Evolutionary conservation across 2,797 vertebrate genomes (phyloP).

Genomic region (Diceros bicornis): DNA sequence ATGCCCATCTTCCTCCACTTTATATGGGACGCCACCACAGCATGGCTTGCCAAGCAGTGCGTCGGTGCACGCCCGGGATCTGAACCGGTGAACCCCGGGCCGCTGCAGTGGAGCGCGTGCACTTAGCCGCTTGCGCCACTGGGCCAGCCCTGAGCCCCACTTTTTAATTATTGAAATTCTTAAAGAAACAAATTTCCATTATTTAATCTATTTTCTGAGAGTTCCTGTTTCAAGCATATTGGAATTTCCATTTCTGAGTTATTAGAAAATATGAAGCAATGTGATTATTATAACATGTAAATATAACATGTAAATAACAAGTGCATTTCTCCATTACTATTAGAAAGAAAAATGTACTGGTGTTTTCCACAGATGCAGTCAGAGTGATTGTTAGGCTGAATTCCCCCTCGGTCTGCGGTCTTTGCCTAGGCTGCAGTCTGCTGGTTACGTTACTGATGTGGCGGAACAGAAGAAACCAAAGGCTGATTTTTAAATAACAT

Average conservation of each 20-base stretch:
- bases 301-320: neutral
- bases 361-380: conserved; percentile 8
- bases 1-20: no score
- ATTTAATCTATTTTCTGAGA: conserved; percentile 40
- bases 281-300: neutral
- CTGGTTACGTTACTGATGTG: neutral
- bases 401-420: neutral
- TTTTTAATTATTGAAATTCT: conserved; percentile 52
- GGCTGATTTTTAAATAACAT: conserved; percentile 52
- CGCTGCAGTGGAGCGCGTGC: no score
- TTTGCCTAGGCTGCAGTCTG: conserved; percentile 3
- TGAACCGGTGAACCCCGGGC: no score
- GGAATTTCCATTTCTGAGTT: conserved; percentile 49
- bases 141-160: neutral
- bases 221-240: neutral
- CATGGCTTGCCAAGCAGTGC: no score
- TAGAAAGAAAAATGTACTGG: neutral
- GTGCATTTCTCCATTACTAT: conserved; percentile 13
- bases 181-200: conserved; percentile 52
- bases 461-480: conserved; percentile 1
- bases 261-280: neutral
- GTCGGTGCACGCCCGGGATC: no score
- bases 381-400: neutral
- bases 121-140: no score
- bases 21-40: no score